These are phyloP conservation scores for Ceyx melanurus DNA, from an alignment of 2,113 vertebrate species.

Conservation along the genomic window DNA sequence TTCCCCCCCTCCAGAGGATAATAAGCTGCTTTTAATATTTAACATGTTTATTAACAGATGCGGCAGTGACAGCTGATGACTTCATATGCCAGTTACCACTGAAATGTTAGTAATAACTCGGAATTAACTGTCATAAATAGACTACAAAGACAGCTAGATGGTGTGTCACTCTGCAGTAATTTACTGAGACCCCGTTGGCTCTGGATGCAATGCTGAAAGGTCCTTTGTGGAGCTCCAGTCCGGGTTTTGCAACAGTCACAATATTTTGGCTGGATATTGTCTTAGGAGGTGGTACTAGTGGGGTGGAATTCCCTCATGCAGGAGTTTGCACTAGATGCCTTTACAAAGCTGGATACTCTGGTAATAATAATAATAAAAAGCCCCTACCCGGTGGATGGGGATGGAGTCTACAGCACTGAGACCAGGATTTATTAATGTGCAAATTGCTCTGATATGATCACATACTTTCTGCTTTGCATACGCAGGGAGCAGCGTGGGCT, in stretches of 20 bases:
- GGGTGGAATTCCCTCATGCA: slow-evolving; percentile 74
- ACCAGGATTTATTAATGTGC: slow-evolving; percentile 47
- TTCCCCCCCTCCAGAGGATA: not conserved
- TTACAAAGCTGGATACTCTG: slow-evolving; percentile 62
- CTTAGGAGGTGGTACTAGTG: slow-evolving; percentile 72
- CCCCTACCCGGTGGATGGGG: slow-evolving; percentile 8
- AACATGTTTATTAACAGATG: slow-evolving; percentile 63
- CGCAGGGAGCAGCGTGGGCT: slow-evolving; percentile 67
- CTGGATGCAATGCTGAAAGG: slow-evolving; percentile 29
- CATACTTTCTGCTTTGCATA: slow-evolving; percentile 62
- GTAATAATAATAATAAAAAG: slow-evolving; percentile 59
- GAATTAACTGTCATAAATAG: slow-evolving; percentile 55
- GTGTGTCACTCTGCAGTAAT: slow-evolving; percentile 52
- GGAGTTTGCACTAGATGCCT: slow-evolving; percentile 70
- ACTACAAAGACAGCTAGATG: slow-evolving; percentile 60
- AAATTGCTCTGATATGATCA: slow-evolving; percentile 61
- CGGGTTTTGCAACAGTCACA: slow-evolving; percentile 73
- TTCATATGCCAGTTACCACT: slow-evolving; percentile 47
- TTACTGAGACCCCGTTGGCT: slow-evolving; percentile 52
- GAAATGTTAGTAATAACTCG: slow-evolving; percentile 40
- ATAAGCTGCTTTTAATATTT: slow-evolving; percentile 63
- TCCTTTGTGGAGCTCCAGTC: slow-evolving; percentile 71
- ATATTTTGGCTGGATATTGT: slow-evolving; percentile 75
- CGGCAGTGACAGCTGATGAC: slow-evolving; percentile 49
- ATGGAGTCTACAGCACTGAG: slow-evolving; percentile 28